Evolutionary conservation across 2,888 invertebrate species (phyloP).

Genomic region (Cantharis rufa): DNA sequence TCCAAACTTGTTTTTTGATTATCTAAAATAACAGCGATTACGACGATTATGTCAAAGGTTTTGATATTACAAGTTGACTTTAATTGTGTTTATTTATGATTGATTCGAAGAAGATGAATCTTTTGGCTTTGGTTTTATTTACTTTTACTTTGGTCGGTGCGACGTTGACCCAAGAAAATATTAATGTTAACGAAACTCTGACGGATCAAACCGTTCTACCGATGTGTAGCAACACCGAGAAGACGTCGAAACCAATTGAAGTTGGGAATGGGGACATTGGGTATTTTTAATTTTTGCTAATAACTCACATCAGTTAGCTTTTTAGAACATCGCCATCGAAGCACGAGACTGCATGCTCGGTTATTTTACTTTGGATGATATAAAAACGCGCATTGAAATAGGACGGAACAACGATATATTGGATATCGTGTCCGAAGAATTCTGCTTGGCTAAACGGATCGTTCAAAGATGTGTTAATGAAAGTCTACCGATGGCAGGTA

Average conservation of each 20-base stretch:
- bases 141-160: not conserved
- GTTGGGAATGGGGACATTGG: not conserved
- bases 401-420: not conserved
- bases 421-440: not conserved
- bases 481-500: not conserved
- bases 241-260: not conserved
- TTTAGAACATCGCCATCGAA: not conserved
- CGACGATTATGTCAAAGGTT: not conserved
- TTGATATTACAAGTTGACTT: not conserved
- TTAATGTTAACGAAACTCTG: not conserved
- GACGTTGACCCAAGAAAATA: not conserved
- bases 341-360: not conserved
- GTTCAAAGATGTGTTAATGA: not conserved
- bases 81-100: not conserved
- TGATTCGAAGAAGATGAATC: not conserved
- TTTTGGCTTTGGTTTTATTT: not conserved
- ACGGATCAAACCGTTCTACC: not conserved
- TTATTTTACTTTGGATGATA: not conserved
- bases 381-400: not conserved
- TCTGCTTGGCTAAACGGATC: not conserved
- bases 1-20: not conserved
- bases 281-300: not conserved
- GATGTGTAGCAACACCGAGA: not conserved
- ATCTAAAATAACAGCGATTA: not conserved
- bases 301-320: not conserved